Evolutionary conservation across 2,888 invertebrate genomes (phyloP), one percentile per base, ranked within the genome.

Genomic region (Cenopis cana): DNA sequence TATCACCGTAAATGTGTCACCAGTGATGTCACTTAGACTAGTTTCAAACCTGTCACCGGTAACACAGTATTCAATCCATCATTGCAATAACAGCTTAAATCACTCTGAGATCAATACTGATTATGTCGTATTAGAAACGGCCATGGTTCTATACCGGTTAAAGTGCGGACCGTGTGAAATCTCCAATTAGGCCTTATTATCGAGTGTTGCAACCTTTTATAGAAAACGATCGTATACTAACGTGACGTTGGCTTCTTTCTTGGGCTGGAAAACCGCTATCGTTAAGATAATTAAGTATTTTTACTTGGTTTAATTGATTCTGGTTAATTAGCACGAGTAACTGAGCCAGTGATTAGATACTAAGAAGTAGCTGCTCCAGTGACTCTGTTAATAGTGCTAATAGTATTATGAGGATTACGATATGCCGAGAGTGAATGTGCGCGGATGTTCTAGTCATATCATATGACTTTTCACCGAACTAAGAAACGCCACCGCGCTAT

Each of bases 141-240:
- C 5, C 38, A 11, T 54, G 38, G 20, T 38, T 74, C 64, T 74
- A 75, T 74, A 75, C 77, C 77, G 79, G 78, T 81, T 80, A 78
- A 77, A 61, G 74, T 74, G 74, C 69, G 74, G 77, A 81, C 81
- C 80, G 84, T 85, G 85, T 87, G 87, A 85, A 88, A 82, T 82
- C 76, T 82, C 82, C 85, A 87, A 89, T 89, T 85, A 84, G 76
- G 76, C 76, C 76, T 76, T 74, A 79, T 82, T 81, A 83, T 78
- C 71, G 73, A 73, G 77, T 75, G 76, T 74, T 69, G 66, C 72
- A 69, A 76, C 81, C 78, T 76, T 82, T 77, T 77, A 81, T 74
- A 78, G 79, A 66, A 61, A 65, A 64, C 68, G 64, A 36, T 49
- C 55, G 46, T 61, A 67, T 50, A 61, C 24, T 66, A 60, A 70